Evolutionary conservation across 2,888 invertebrate species (phyloP).

Genomic region (Andricus quercusramuli): DNA sequence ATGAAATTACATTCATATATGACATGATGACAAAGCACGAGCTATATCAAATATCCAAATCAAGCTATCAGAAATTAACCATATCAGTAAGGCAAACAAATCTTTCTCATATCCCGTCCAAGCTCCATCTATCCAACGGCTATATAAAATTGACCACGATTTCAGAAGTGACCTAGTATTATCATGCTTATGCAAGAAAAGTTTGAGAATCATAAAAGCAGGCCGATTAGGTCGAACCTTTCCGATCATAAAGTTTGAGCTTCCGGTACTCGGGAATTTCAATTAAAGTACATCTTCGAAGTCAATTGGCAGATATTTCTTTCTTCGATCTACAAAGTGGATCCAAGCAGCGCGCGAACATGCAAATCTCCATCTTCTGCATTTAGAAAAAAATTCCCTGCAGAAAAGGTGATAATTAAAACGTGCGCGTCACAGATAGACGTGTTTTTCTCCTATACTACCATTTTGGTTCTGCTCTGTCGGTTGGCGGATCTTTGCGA

Average conservation of each 20-base stretch:
- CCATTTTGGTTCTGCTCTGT: not conserved
- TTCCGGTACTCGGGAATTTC: slow-evolving; percentile 6
- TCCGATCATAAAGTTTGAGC: slow-evolving; percentile 20
- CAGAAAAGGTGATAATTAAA: slow-evolving; percentile 4
- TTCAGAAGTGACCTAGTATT: slow-evolving; percentile 39
- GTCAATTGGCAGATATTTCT: slow-evolving; percentile 24
- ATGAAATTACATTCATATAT: not conserved
- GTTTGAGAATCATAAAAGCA: slow-evolving; percentile 21
- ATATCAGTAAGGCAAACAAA: slow-evolving; percentile 15
- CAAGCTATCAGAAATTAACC: slow-evolving; percentile 14
- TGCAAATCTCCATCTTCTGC: slow-evolving; percentile 5
- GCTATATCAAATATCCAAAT: not conserved
- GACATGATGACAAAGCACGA: not conserved
- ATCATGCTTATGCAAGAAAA: slow-evolving; percentile 25
- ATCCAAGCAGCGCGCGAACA: not conserved
- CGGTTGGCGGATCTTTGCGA: not conserved
- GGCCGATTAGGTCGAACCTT: slow-evolving; percentile 8
- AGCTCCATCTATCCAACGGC: slow-evolving; percentile 36
- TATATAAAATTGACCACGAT: slow-evolving; percentile 35
- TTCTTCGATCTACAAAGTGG: not conserved
- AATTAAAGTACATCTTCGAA: slow-evolving; percentile 33
- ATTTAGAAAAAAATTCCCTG: not conserved
- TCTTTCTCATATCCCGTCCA: slow-evolving; percentile 14
- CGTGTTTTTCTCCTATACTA: not conserved
- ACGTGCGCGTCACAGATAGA: not conserved